Base-by-base conservation (phyloP, 2,888 invertebrate genomes). In the Leucophenga maculata region DNA sequence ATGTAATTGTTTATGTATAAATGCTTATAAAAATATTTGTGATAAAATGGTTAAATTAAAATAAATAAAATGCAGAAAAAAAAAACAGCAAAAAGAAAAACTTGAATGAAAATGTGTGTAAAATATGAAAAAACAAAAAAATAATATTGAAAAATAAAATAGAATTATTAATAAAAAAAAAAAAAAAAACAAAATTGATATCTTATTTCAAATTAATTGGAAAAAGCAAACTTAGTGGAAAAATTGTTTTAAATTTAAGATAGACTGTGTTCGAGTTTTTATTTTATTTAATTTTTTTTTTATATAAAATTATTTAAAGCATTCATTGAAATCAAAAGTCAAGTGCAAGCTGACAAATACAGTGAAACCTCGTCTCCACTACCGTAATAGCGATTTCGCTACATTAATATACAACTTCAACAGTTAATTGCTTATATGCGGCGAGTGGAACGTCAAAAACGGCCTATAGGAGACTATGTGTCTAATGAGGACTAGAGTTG, bases 11-110 rank as follows among this genome's bases (percentile, higher is more conserved):
- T 76, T 82, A 82, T 83, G 76, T 75, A 80, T 84, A 81, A 81
- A 81, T 83, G 84, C 84, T 81, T 84, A 81, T 64, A 64, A 64
- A 84, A 84, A 84, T 81, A 81, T 81, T 81, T 81, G 80, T 81
- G 80, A 81, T 81, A 81, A 81, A 84, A 83, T 81, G 83, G 80
- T 80, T 82, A 83, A 80, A 46, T 64, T 75, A 39, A 77, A 54
- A 31, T 82, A 80, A 80, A 79, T 71, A 31, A 22, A 80, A 84
- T 80, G 77, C 82, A 80, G 74, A 64, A 75, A 74, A 14, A 8
- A 55, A 55, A 55, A 55, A 8, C 9, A 64, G 8, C 22, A 57
- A 54, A 54, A 22, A 54, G 2, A n/a, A 14, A 22, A 57, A 57
- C 26, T 18, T 57, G 11, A 57, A 13, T 13, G 20, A 22, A 62